These are phyloP conservation scores for Ptiloglossa arizonensis DNA, from an alignment of 1,140 invertebrate species.

Conservation along the genomic window DNA sequence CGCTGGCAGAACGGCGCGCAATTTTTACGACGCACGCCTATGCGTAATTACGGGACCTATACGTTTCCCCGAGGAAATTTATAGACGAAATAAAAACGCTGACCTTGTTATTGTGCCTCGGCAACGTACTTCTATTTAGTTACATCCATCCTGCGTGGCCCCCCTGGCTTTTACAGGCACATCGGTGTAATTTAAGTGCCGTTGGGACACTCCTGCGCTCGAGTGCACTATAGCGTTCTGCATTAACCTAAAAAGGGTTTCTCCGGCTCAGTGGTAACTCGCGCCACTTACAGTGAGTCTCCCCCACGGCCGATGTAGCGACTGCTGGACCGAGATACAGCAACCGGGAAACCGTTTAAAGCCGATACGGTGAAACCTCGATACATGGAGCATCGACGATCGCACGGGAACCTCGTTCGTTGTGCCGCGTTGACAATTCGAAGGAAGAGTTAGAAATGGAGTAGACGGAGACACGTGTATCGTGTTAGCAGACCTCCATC, in stretches of 20 bases:
- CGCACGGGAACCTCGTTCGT: not conserved
- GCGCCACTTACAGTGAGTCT: conserved; percentile 49
- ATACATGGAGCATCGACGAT: conserved; percentile 16
- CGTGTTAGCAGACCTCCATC: too few relatives aligned
- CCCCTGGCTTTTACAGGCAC: conserved; percentile 57
- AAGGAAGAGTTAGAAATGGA: too few relatives aligned
- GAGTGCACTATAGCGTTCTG: conserved; percentile 60
- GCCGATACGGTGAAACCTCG: conserved; percentile 16
- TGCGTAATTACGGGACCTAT: conserved; percentile 33
- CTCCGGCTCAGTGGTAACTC: conserved; percentile 53
- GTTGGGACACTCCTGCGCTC: conserved; percentile 49
- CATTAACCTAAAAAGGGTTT: conserved; percentile 67
- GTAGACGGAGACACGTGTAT: too few relatives aligned
- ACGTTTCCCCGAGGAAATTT: conserved; percentile 27
- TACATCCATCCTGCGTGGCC: conserved; percentile 47
- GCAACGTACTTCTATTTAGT: not conserved
- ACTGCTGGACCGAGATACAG: conserved; percentile 13
- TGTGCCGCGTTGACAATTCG: too few relatives aligned
- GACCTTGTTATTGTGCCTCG: conserved; percentile 38
- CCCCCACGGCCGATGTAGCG: conserved; percentile 7
- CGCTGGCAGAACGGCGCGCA: not conserved
- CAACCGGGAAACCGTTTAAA: conserved; percentile 1
- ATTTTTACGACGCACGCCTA: conserved; percentile 27
- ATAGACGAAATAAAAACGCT: conserved; percentile 38
- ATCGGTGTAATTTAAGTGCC: conserved; percentile 63